Evolutionary conservation across 2,797 vertebrate genomes (phyloP).

Genomic region (Sebastes wilsoni): DNA sequence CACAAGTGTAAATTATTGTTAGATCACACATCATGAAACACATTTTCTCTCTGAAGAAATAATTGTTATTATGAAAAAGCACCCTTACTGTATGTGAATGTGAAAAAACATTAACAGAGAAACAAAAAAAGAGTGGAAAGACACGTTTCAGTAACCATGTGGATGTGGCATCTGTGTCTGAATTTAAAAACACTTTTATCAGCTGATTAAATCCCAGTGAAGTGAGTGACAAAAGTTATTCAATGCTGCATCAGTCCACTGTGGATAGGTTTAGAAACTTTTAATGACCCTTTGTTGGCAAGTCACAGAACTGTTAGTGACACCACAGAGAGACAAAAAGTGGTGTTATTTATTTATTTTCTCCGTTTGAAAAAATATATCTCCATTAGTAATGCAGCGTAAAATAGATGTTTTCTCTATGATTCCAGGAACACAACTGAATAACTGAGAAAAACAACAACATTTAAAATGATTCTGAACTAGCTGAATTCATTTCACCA

Average conservation of each 20-base stretch:
- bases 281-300: conserved; percentile 77
- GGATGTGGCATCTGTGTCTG: not conserved
- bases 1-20: not conserved
- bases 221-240: conserved; percentile 37
- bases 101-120: not conserved
- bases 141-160: not conserved
- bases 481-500: not conserved
- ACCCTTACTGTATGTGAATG: not conserved
- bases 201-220: conserved; percentile 54
- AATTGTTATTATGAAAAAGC: not conserved
- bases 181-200: conserved; percentile 40
- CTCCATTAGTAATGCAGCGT: conserved; percentile 28
- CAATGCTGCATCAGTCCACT: conserved; percentile 28
- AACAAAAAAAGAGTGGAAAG: not conserved
- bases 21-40: conserved; percentile 1
- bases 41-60: not conserved
- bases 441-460: not conserved
- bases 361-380: conserved; percentile 9
- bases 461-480: conserved; percentile 1
- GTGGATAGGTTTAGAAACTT: conserved; percentile 67
- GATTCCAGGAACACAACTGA: conserved; percentile 11
- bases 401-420: conserved; percentile 45
- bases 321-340: conserved; percentile 38
- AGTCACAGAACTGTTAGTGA: conserved; percentile 62
- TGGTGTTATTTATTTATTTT: conserved; percentile 49